Base-by-base conservation (phyloP, 1,140 invertebrate genomes). In the Pantala flavescens region DNA sequence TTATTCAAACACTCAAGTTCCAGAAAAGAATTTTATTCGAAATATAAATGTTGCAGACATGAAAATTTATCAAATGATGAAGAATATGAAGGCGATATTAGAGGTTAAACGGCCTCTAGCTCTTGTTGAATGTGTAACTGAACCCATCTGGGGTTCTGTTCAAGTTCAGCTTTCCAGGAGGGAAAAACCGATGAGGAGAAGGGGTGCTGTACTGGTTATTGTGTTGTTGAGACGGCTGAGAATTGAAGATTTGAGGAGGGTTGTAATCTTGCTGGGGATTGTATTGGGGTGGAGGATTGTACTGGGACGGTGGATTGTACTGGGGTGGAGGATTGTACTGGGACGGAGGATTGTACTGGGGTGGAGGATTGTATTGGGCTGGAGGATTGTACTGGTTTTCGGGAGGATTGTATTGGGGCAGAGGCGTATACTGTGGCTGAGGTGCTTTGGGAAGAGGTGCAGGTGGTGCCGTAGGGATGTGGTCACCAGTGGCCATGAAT, bases 101-200 rank as follows among this genome's bases (percentile, higher is more conserved):
- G 28, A 36, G 9, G 28, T 36, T 9, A 36, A 36, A 2, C 2
- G 9, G 28, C 28, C 28, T 36, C 55, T 73, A 78, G 63, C 76
- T 78, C 80, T 90, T 92, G 83, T 88, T 90, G 85, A 93, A 93
- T 71, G 87, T 90, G 82, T 92, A 94, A 77, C 90, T 90, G 82
- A 89, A 93, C 76, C 93, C 93, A 80, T 94, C 92, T 23, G 91
- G 92, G 70, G 90, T 92, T 81, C 93, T 86, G 85, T 93, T 93
- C 77, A 94, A 86, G 78, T 87, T 89, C 74, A 94, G 86, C 81
- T 93, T 93, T 75, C 92, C 92, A 0, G 92, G 91, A 24, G 91
- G 91, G 80, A 89, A 91, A 83, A 92, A 92, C 77, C 90, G 86
- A 76, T 87, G 86, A 0, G 91, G 88, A 14, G 88, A 83, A 71